Base-by-base conservation (phyloP, 2,888 invertebrate genomes). In the Tillus elongatus region DNA sequence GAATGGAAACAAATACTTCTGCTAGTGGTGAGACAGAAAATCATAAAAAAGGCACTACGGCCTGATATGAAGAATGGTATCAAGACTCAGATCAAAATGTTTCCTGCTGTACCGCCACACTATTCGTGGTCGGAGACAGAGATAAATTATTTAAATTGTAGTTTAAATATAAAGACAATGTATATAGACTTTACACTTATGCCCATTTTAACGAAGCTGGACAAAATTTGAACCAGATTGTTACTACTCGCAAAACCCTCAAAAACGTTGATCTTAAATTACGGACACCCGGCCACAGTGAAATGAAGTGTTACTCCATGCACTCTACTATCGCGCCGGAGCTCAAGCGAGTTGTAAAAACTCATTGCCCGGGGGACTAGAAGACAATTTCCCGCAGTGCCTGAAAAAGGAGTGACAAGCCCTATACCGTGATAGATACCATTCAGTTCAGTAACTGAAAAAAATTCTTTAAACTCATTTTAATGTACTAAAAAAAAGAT, bases 221-320 rank as follows among this genome's bases (percentile, higher is more conserved):
- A 53, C 54, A 55, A 39, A 50, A 55, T 16, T 36, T 46, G 3
- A 51, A 55, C 30, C 39, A 52, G 35, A 49, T 36, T 41, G 43
- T 52, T 10, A 46, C 47, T 30, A 41, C 37, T 30, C 36, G 49
- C 30, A 6, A 13, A 12, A 40, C 45, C 33, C n/a, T 53, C 2
- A 15, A 51, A 45, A 37, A 30, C 4, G 48, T 51, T 33, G 33
- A 51, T 24, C 36, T 46, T 8, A 49, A 50, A 40, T 51, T 50
- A 39, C 30, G 50, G 32, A 41, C 37, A 12, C 14, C 33, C 13
- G 44, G 46, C 13, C 46, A 42, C 16, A 40, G 38, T 24, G 38
- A 46, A 33, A 32, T 33, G 33, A 11, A 33, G 24, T 27, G 33
- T 26, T 19, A 33, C 28, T 46, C 40, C 6, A 47, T 44, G 40